Evolutionary conservation across 2,888 invertebrate genomes (phyloP).

Genomic region (Amblyteles armatorius): DNA sequence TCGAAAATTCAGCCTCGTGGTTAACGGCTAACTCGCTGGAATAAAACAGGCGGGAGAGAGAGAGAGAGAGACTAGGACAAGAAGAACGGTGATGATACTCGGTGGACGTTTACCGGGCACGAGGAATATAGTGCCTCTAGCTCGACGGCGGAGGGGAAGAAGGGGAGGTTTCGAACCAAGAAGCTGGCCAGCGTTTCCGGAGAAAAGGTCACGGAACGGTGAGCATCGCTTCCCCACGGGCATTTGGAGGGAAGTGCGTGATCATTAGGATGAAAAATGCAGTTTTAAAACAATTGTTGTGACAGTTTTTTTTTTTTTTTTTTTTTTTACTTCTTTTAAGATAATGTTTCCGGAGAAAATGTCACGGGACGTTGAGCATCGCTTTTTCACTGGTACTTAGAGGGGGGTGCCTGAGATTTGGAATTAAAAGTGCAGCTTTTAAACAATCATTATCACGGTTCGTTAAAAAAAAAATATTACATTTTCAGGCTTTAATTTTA

Average conservation of each 20-base stretch:
- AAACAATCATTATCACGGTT: neutral
- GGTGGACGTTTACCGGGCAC: neutral
- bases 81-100: constrained; percentile 6
- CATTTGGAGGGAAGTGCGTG: neutral
- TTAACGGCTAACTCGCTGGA: neutral
- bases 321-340: neutral
- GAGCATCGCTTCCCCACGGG: neutral
- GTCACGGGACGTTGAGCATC: neutral
- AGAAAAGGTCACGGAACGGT: constrained; percentile 5
- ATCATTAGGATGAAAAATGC: neutral
- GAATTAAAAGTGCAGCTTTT: neutral
- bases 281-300: neutral
- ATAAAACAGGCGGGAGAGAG: neutral
- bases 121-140: neutral
- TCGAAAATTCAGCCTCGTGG: neutral
- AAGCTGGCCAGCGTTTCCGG: neutral
- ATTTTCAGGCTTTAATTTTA: too few relatives aligned
- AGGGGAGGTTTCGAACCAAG: neutral
- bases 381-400: neutral
- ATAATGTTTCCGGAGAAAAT: neutral
- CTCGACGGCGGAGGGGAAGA: neutral
- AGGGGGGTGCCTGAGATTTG: neutral
- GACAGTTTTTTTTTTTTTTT: accelerated
- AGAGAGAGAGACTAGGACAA: neutral
- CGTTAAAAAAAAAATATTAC: neutral